These are phyloP conservation scores for Scaptomyza flava DNA, from an alignment of 2,888 invertebrate genomes.

Conservation along the genomic window DNA sequence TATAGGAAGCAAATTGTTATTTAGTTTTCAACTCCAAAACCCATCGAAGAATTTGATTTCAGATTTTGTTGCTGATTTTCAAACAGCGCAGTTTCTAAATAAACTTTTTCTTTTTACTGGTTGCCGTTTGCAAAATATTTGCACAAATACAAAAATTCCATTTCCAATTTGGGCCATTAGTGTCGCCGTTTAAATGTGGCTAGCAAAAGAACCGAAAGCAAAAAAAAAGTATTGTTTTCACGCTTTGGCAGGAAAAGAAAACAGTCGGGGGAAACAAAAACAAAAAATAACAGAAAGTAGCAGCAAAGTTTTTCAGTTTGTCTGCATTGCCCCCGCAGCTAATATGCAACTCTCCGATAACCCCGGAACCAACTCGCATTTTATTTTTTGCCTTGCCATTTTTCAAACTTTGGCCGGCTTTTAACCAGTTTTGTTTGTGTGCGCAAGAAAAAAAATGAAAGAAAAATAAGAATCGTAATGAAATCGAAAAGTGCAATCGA, in stretches of 20 bases:
- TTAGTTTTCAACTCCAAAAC: neutral
- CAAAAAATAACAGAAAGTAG: conserved; percentile 37
- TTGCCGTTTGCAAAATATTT: conserved; percentile 56
- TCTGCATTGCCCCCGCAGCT: conserved; percentile 36
- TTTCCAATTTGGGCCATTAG: conserved; percentile 77
- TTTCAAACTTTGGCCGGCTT: conserved; percentile 46
- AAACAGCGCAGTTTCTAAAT: neutral
- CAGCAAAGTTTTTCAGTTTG: conserved; percentile 57
- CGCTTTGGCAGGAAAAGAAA: conserved; percentile 63
- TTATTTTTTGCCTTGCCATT: conserved; percentile 35
- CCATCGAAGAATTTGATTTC: conserved; percentile 1
- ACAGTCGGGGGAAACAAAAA: conserved; percentile 43
- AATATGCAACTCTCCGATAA: conserved; percentile 4
- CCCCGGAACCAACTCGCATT: neutral
- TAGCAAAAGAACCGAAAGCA: conserved; percentile 23
- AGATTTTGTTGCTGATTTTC: neutral
- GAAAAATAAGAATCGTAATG: conserved; percentile 52
- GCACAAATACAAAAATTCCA: conserved; percentile 67
- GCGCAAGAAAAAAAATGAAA: conserved; percentile 53
- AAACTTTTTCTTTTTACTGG: conserved; percentile 36
- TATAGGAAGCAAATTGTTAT: neutral
- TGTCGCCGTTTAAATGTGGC: conserved; percentile 67
- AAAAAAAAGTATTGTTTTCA: conserved; percentile 76
- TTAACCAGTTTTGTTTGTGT: conserved; percentile 57
- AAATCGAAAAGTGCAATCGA: conserved; percentile 3